These are phyloP conservation scores for Phylloscopus collybita DNA, from an alignment of 2,797 vertebrate genomes.

Conservation along the genomic window DNA sequence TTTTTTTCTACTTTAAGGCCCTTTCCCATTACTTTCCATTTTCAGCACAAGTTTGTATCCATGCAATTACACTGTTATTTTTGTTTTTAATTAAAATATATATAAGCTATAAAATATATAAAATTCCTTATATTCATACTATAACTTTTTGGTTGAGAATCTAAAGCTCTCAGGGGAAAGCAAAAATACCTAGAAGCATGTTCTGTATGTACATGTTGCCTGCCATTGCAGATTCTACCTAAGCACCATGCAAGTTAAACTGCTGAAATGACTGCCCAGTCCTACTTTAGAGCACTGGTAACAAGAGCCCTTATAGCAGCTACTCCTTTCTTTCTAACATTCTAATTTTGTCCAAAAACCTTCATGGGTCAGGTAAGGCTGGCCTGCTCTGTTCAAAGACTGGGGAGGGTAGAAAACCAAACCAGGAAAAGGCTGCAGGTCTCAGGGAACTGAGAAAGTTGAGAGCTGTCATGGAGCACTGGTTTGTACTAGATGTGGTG, in stretches of 20 bases:
- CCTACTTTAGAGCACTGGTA: neutral
- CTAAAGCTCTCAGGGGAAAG: neutral
- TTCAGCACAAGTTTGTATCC: neutral
- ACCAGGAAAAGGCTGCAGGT: neutral
- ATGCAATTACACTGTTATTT: neutral
- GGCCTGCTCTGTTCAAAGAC: neutral
- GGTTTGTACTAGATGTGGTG: neutral
- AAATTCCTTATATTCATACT: neutral
- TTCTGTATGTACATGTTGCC: neutral
- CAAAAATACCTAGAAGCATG: neutral
- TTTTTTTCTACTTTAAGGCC: neutral
- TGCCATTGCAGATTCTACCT: neutral
- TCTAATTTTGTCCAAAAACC: neutral
- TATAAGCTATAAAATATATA: neutral
- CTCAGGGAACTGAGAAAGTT: neutral
- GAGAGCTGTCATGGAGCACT: accelerated
- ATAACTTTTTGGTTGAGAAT: neutral
- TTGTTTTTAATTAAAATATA: neutral
- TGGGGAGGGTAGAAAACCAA: neutral
- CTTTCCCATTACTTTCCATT: neutral
- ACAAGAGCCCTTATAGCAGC: neutral
- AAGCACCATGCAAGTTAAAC: neutral
- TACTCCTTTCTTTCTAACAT: neutral
- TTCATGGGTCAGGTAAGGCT: neutral
- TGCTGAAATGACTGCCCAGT: neutral